Percentiles rank a stretch among this genome's conserved stretches.
These are phyloP conservation scores for Trididemnum clinides DNA, from an alignment of 23 tunicate species.

Conservation along the genomic window DNA sequence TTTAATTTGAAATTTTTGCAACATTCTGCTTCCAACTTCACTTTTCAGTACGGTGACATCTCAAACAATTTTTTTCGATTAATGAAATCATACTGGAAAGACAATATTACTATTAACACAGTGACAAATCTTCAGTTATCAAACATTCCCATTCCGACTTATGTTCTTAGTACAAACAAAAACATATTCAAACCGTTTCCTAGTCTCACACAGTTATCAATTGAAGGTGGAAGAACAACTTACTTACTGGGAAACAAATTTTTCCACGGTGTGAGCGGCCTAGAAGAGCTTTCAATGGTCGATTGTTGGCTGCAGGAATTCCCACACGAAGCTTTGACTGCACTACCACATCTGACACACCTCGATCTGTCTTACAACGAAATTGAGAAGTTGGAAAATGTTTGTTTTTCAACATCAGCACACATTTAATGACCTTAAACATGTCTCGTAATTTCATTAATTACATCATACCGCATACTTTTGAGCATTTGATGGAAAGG, in stretches of 20 bases:
- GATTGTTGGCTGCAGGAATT: slow-evolving; percentile 9
- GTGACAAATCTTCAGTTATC: slow-evolving; percentile 9
- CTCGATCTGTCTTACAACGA: slow-evolving; percentile 32
- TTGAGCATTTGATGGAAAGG: not conserved
- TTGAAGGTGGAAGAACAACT: not conserved
- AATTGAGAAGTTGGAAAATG: not conserved
- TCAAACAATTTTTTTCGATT: not conserved
- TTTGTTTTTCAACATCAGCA: not conserved
- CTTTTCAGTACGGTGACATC: not conserved
- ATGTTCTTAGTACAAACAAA: not conserved
- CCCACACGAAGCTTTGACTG: slow-evolving; percentile 1
- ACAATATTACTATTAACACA: not conserved
- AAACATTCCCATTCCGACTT: not conserved
- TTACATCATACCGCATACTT: not conserved
- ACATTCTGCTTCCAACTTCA: not conserved
- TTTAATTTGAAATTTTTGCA: not conserved
- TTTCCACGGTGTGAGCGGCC: slow-evolving; percentile 10
- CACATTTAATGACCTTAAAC: not conserved
- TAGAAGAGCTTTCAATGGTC: not conserved
- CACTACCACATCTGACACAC: not conserved
- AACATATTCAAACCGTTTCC: slow-evolving; percentile 5
- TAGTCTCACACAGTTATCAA: not conserved
- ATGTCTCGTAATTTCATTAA: slow-evolving; percentile 18
- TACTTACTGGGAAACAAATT: slow-evolving; percentile 9
- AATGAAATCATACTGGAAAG: not conserved